Conservation (phyloP, 2,888 invertebrate species). For the Aspidiotus destructor region DNA sequence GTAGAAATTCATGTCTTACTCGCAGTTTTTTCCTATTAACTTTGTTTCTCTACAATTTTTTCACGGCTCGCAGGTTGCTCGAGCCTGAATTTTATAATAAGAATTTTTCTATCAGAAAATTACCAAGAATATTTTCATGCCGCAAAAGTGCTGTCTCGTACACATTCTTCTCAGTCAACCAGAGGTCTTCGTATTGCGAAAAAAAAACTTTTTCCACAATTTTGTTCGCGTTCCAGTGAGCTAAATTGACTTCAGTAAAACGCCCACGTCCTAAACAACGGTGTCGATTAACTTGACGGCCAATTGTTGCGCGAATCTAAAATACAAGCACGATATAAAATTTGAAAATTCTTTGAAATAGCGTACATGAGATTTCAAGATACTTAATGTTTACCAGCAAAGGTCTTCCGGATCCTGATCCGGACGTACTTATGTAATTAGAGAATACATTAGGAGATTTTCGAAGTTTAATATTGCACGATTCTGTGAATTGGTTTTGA, state of each 20-base stretch:
- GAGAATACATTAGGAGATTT: constrained; percentile 40
- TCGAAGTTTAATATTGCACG: constrained; percentile 41
- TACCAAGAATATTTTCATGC: constrained; percentile 83
- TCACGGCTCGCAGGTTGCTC: neutral
- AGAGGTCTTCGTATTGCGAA: constrained; percentile 84
- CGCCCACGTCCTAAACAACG: constrained; percentile 77
- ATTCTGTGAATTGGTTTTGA: constrained; percentile 41
- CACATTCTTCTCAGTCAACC: constrained; percentile 88
- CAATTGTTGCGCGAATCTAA: constrained; percentile 75
- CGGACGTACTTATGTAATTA: constrained; percentile 68
- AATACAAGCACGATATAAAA: constrained; percentile 22
- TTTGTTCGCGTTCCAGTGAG: constrained; percentile 74
- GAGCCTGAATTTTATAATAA: neutral
- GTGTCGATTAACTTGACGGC: constrained; percentile 80
- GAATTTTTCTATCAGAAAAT: neutral
- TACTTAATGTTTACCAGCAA: constrained; percentile 59
- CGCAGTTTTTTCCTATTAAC: too few species aligned
- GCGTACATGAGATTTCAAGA: too few species aligned
- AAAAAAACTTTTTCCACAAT: constrained; percentile 89
- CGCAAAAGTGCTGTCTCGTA: constrained; percentile 89
- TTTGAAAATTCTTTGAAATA: neutral
- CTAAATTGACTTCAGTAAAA: constrained; percentile 85
- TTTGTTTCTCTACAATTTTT: too few species aligned
- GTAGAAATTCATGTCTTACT: too few species aligned
- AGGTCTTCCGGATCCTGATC: constrained; percentile 80